phyloP scores from a whole-genome alignment of 2,797 vertebrate species.

The Sandelia bainsii region DNA sequence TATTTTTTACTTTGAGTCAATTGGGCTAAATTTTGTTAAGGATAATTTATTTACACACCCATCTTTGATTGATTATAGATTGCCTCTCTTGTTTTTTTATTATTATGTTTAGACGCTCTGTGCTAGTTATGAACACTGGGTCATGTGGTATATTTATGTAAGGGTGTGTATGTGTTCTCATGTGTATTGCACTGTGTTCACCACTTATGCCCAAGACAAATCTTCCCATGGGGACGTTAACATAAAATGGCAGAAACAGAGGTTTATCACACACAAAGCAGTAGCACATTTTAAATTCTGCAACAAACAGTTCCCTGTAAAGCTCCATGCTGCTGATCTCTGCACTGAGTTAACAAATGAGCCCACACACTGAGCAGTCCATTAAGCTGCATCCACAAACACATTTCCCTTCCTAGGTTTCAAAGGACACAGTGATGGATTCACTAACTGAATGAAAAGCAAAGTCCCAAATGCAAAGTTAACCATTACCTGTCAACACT shows the following conservation, averaged over 20 bases:
- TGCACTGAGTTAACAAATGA: conserved; percentile 14
- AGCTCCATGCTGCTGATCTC: not conserved
- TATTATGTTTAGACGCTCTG: no score
- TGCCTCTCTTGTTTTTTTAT: no score
- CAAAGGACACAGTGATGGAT: conserved; percentile 29
- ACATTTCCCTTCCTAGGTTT: conserved; percentile 1
- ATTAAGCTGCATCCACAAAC: conserved; percentile 18
- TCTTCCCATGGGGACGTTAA: no score
- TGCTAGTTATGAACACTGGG: no score
- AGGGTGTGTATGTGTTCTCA: no score
- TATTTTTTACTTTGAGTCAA: no score
- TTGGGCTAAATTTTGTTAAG: no score
- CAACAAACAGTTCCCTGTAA: not conserved
- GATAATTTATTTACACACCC: no score
- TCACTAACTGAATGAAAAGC: conserved; percentile 17
- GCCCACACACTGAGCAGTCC: conserved; percentile 4
- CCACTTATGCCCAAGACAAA: no score
- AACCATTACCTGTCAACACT: not conserved
- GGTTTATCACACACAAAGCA: not conserved
- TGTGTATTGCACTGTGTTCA: no score
- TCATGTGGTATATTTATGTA: no score
- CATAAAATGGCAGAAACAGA: not conserved
- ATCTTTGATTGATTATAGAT: no score
- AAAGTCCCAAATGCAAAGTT: conserved; percentile 20
- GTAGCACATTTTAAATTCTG: not conserved